These are phyloP conservation scores for Saimiri boliviensis DNA, from an alignment of 2,113 vertebrate species.

Conservation along the genomic window DNA sequence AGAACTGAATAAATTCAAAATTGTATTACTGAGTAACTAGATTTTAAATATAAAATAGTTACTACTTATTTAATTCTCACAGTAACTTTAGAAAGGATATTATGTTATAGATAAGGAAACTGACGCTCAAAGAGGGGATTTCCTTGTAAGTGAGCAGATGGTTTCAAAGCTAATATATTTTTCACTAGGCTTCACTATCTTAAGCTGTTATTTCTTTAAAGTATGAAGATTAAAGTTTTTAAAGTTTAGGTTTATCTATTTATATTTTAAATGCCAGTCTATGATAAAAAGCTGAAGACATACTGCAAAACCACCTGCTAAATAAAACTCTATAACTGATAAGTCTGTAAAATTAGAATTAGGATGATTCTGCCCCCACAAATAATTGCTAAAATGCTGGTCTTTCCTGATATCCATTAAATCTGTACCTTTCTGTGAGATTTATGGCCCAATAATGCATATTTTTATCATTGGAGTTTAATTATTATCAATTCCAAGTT, in stretches of 20 bases:
- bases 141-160: background rate
- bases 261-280: background rate
- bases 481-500: conserved; percentile 52
- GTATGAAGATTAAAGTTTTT: background rate
- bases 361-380: background rate
- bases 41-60: background rate
- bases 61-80: background rate
- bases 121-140: background rate
- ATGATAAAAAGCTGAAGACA: background rate
- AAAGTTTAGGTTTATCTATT: conserved; percentile 19
- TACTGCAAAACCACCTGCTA: conserved; percentile 7
- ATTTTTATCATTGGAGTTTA: conserved; percentile 52
- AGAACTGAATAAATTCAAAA: background rate
- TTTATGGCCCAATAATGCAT: background rate
- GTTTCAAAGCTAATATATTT: background rate
- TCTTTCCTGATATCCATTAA: conserved; percentile 34
- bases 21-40: background rate
- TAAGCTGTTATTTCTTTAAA: background rate
- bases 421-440: conserved; percentile 51
- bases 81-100: background rate
- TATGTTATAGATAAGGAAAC: background rate
- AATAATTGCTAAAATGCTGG: background rate
- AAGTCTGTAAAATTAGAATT: conserved; percentile 41
- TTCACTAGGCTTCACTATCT: background rate
- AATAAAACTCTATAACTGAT: background rate